Percentiles rank a stretch among this genome's conserved stretches.
phyloP scores from a whole-genome alignment of 2,797 vertebrate species.

The Labroides dimidiatus region DNA sequence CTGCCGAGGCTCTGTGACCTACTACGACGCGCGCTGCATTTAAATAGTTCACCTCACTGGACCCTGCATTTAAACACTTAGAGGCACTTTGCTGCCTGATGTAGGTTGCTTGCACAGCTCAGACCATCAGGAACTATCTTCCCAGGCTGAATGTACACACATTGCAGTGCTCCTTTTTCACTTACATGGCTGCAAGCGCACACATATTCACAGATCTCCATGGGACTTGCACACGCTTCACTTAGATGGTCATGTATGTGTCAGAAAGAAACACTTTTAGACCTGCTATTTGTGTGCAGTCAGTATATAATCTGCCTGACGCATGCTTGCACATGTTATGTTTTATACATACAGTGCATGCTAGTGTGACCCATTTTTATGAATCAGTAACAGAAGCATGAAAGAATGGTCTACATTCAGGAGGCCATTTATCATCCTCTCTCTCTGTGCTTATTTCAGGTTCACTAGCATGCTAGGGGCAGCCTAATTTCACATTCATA shows the following conservation, averaged over 20 bases:
- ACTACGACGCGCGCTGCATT: slow-evolving; percentile 27
- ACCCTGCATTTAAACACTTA: slow-evolving; percentile 67
- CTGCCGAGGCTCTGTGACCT: slow-evolving; percentile 41
- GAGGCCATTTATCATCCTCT: slow-evolving; percentile 11
- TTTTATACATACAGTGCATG: slow-evolving; percentile 17
- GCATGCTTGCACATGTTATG: slow-evolving; percentile 5
- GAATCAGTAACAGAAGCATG: slow-evolving; percentile 47
- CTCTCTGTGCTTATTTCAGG: slow-evolving; percentile 4
- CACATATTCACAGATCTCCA: neutral
- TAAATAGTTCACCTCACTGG: slow-evolving; percentile 52
- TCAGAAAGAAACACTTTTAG: slow-evolving; percentile 26
- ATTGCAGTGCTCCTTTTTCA: slow-evolving; percentile 7
- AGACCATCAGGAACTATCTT: slow-evolving; percentile 53
- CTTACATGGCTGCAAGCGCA: slow-evolving; percentile 7
- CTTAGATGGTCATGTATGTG: neutral
- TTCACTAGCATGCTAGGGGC: slow-evolving; percentile 2
- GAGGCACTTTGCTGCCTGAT: slow-evolving; percentile 60
- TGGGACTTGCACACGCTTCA: slow-evolving; percentile 8
- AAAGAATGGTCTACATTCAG: slow-evolving; percentile 48
- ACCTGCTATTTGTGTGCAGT: slow-evolving; percentile 29
- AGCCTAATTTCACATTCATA: neutral
- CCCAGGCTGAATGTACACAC: slow-evolving; percentile 39
- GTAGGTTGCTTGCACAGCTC: slow-evolving; percentile 41
- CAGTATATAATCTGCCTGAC: neutral
- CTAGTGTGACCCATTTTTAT: slow-evolving; percentile 69